These are phyloP conservation scores for Auanema freiburgensis DNA, from an alignment of 2,888 invertebrate genomes.

Conservation along the genomic window DNA sequence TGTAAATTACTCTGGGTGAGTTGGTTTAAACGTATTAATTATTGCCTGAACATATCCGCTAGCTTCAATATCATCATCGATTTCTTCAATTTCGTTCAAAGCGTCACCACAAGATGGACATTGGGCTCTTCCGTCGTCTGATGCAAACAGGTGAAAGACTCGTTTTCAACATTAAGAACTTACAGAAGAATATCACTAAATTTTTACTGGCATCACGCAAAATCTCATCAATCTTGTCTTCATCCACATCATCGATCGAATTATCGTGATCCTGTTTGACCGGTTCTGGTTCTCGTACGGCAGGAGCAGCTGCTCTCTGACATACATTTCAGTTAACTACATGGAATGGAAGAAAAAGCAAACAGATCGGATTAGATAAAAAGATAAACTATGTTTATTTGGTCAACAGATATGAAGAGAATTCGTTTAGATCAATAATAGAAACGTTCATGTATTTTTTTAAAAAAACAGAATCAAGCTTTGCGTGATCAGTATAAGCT, in stretches of 20 bases:
- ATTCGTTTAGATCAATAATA: too few species aligned
- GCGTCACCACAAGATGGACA: slow-evolving; percentile 83
- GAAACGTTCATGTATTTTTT: too few species aligned
- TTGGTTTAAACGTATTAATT: neutral
- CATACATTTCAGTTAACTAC: slow-evolving; percentile 8
- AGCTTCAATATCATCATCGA: slow-evolving; percentile 81
- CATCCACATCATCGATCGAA: slow-evolving; percentile 77
- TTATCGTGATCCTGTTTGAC: slow-evolving; percentile 33
- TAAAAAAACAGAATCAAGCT: too few species aligned
- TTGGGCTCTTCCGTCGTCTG: slow-evolving; percentile 73
- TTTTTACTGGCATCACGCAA: slow-evolving; percentile 93
- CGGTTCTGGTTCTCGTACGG: slow-evolving; percentile 6
- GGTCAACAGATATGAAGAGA: too few species aligned
- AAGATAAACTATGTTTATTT: too few species aligned
- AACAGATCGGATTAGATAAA: too few species aligned
- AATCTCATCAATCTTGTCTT: slow-evolving; percentile 91
- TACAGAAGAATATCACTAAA: slow-evolving; percentile 91
- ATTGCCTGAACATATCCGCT: slow-evolving; percentile 63
- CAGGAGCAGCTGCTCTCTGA: slow-evolving; percentile 13
- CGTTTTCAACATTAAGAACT: slow-evolving; percentile 65
- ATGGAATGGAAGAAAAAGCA: neutral
- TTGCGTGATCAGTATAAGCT: too few species aligned
- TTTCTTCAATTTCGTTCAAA: slow-evolving; percentile 83
- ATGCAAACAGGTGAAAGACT: slow-evolving; percentile 1
- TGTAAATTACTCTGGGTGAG: slow-evolving; percentile 10